Conservation (phyloP, 2,888 invertebrate species). For the Netelia melanura region DNA sequence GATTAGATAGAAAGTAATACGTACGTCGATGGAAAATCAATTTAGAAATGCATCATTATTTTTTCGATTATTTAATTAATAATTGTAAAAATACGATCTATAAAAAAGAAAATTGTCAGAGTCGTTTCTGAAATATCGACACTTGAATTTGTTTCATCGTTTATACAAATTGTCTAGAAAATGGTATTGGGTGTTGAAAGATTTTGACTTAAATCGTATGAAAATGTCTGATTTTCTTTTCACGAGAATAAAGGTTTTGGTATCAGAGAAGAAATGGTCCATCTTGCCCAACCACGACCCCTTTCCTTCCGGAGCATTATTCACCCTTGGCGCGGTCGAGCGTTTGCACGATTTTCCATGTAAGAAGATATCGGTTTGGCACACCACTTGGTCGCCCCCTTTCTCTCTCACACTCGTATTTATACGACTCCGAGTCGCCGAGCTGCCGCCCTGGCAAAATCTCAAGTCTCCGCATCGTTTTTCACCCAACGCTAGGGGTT, state of each 20-base stretch:
- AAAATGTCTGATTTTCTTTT: background rate
- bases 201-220: background rate
- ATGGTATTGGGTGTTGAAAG: background rate
- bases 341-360: conserved; percentile 41
- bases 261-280: conserved; percentile 5
- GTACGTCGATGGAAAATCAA: too few species aligned
- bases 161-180: too few species aligned
- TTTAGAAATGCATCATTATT: too few species aligned
- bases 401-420: background rate
- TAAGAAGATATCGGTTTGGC: conserved; percentile 58
- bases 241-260: background rate
- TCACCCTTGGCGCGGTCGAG: conserved; percentile 8
- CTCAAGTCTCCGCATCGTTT: conserved; percentile 28
- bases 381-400: conserved; percentile 63
- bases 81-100: too few species aligned
- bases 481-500: background rate
- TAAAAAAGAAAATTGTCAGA: too few species aligned
- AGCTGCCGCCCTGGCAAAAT: conserved; percentile 54
- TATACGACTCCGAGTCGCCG: conserved; percentile 26
- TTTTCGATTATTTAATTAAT: too few species aligned
- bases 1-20: too few species aligned
- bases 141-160: too few species aligned
- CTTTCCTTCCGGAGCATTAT: conserved; percentile 53
- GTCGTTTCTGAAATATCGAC: too few species aligned
- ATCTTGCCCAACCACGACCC: conserved; percentile 38